Conservation (phyloP, 2,113 vertebrate species). For the Cephalopterus ornatus region DNA sequence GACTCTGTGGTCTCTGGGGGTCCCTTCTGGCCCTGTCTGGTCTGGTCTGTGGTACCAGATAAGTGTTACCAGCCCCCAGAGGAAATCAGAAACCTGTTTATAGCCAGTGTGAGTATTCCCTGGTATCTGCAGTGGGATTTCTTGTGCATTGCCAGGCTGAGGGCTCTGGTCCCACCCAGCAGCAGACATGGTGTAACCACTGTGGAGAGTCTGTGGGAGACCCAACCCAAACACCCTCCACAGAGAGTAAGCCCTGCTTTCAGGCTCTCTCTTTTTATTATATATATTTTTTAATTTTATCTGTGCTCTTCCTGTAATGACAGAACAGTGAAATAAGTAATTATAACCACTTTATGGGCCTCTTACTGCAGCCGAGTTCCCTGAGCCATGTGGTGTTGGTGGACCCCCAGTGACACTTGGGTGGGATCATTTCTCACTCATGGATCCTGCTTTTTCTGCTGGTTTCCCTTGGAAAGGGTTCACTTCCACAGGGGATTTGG, state of each 20-base stretch:
- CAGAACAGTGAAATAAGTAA: background rate
- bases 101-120: background rate
- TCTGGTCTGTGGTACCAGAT: background rate
- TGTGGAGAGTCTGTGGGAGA: background rate
- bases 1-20: background rate
- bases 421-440: background rate
- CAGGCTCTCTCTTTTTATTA: too few species aligned
- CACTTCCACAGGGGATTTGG: too few species aligned
- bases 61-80: background rate
- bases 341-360: too few species aligned
- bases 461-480: background rate
- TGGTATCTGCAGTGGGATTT: background rate
- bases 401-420: background rate
- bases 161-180: background rate
- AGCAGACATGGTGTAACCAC: background rate
- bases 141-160: background rate
- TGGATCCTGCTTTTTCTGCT: background rate
- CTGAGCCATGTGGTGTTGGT: background rate
- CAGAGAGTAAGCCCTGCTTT: background rate
- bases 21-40: background rate
- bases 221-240: background rate
- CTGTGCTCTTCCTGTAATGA: background rate
- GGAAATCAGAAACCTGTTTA: background rate
- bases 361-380: background rate
- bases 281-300: background rate